Evolutionary conservation across 2,797 vertebrate genomes (phyloP), one percentile per base, ranked within the genome.

Genomic region (Sorex maritimensis): DNA sequence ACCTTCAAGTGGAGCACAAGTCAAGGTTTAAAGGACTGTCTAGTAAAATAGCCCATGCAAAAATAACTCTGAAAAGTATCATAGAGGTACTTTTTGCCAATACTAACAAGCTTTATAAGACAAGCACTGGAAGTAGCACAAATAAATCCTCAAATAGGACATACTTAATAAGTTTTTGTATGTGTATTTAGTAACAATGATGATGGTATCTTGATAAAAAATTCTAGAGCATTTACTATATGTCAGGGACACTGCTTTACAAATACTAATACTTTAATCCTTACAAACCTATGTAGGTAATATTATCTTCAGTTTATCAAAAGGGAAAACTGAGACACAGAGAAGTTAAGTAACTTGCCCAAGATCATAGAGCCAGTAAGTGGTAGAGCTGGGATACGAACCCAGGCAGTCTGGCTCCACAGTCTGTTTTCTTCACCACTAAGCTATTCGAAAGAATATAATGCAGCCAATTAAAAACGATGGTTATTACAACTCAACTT

Each of bases 1-100:
- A 94, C 99, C 99, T 99, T 52, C 4, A 41, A 95, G 46, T 34
- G 24, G 78, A 65, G 2, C 92, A 82, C 9, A 94, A 86, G 82
- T 69, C 91, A 88, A 58, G 93, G 75, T 79, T 94, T 86, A 41
- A 82, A 91, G 75, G 58, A 79, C 1, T 78, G 12, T 41, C 61
- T 13, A 73, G 23, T 81, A 81, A 88, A 92, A 86, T 3, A 93
- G n/a, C 41, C 34, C 80, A 72, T 5, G 65, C 88, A 92, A 6
- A 93, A 93, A 90, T 44, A 88, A 93, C 73, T 91, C 61, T 79
- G 30, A 73, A 80, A n/a, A 92, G 6, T 46, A 89, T 88, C 26
- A 86, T 88, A 79, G 90, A 71, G 68, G 44, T 87, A 80, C 0
- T 75, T 8, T 88, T 77, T 44, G 49, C 88, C 26, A 81, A 14